These are phyloP conservation scores for Bacillus rossius DNA, from an alignment of 1,140 invertebrate genomes.

Conservation along the genomic window DNA sequence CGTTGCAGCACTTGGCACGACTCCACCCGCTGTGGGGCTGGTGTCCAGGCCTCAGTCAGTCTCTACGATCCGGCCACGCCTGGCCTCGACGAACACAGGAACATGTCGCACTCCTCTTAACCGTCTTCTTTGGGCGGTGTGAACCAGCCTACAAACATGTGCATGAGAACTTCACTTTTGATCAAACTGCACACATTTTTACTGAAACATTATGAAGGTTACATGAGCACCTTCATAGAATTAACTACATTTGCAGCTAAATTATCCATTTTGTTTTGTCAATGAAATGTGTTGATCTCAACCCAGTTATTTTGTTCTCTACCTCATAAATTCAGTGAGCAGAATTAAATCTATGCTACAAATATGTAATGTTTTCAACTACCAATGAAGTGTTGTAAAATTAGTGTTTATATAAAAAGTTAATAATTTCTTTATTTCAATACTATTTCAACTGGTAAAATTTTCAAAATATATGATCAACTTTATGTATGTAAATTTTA, in stretches of 20 bases:
- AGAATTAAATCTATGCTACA: neutral
- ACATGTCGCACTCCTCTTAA: constrained; percentile 47
- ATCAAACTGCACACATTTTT: neutral
- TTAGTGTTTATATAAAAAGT: too few relatives aligned
- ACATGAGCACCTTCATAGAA: neutral
- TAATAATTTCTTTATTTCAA: neutral
- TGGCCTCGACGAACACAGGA: neutral
- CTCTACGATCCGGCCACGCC: too few relatives aligned
- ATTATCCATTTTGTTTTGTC: too few relatives aligned
- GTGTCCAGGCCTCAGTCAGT: too few relatives aligned
- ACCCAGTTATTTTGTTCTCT: neutral
- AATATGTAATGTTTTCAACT: neutral
- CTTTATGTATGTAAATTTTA: too few relatives aligned
- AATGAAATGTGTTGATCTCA: neutral
- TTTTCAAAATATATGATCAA: too few relatives aligned
- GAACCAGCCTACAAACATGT: constrained; percentile 66
- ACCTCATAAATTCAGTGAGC: neutral
- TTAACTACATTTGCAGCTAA: too few relatives aligned
- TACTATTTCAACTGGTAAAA: neutral
- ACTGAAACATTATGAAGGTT: neutral
- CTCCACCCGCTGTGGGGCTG: too few relatives aligned
- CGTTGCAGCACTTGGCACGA: too few relatives aligned
- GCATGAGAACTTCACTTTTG: neutral
- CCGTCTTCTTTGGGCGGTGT: constrained; percentile 84
- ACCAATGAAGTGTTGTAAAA: too few relatives aligned